phyloP scores from a whole-genome alignment of 2,113 vertebrate genomes.

The Aix galericulata region DNA sequence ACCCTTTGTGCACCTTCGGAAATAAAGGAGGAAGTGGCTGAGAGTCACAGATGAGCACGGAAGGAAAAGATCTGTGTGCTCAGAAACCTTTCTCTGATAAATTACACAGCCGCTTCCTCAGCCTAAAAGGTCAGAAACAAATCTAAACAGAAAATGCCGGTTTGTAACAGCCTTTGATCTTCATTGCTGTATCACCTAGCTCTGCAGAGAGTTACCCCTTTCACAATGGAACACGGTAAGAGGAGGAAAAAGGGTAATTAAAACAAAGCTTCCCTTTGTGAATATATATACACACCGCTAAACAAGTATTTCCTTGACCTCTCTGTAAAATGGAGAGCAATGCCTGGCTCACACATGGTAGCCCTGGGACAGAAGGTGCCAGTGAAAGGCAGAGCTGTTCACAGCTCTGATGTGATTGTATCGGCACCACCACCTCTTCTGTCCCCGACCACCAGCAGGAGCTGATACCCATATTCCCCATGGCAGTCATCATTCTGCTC shows the following conservation, averaged over 20 bases:
- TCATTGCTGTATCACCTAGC: not conserved
- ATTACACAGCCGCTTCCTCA: not conserved
- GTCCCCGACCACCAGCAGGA: not conserved
- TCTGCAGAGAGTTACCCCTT: not conserved
- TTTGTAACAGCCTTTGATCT: not conserved
- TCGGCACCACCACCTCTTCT: not conserved
- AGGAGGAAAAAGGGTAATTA: not conserved
- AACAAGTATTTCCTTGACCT: not conserved
- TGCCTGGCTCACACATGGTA: not conserved
- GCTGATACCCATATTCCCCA: not conserved
- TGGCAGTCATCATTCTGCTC: too few species aligned
- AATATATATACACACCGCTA: not conserved
- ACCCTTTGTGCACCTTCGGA: not conserved
- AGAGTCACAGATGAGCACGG: fast-evolving
- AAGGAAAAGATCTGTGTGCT: not conserved
- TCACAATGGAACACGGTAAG: not conserved
- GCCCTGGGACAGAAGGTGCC: not conserved
- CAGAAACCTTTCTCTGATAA: not conserved
- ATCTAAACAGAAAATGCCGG: not conserved
- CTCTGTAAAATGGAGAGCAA: not conserved
- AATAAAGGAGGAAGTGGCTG: not conserved
- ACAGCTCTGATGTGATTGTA: too few species aligned
- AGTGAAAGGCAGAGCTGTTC: too few species aligned
- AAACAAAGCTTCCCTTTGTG: not conserved
- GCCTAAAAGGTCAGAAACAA: not conserved